Conservation (phyloP, 2,888 invertebrate genomes). For the Tupiocoris notatus region DNA sequence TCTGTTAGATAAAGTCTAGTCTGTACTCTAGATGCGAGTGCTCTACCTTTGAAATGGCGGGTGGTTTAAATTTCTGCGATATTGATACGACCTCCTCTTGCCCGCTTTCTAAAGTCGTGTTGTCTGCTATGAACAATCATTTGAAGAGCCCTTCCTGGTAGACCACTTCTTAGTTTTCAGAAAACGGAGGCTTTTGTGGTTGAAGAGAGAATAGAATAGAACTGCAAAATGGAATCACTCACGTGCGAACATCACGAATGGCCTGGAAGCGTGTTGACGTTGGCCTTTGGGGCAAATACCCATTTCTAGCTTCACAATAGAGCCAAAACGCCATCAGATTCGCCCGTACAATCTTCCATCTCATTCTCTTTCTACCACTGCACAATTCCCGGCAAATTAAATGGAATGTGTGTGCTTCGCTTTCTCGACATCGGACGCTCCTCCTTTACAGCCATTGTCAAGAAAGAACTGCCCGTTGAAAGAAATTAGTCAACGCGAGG, state of each 20-base stretch:
- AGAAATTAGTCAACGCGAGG: too few species aligned
- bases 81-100: too few species aligned
- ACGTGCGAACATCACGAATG: constrained; percentile 33
- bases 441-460: neutral
- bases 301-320: constrained; percentile 12
- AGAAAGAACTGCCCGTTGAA: too few species aligned
- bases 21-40: too few species aligned
- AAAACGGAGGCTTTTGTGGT: neutral
- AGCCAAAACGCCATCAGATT: neutral
- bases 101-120: too few species aligned
- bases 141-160: neutral
- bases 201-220: neutral
- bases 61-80: too few species aligned
- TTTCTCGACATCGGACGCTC: neutral
- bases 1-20: too few species aligned
- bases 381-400: neutral
- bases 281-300: constrained; percentile 27
- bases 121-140: too few species aligned
- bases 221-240: constrained; percentile 25
- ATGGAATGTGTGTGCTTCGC: neutral
- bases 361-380: neutral
- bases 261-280: constrained; percentile 30
- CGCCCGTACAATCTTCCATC: neutral
- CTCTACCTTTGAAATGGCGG: too few species aligned
- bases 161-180: neutral